Conservation (phyloP, 2,888 invertebrate genomes). For the Acronicta alni region DNA sequence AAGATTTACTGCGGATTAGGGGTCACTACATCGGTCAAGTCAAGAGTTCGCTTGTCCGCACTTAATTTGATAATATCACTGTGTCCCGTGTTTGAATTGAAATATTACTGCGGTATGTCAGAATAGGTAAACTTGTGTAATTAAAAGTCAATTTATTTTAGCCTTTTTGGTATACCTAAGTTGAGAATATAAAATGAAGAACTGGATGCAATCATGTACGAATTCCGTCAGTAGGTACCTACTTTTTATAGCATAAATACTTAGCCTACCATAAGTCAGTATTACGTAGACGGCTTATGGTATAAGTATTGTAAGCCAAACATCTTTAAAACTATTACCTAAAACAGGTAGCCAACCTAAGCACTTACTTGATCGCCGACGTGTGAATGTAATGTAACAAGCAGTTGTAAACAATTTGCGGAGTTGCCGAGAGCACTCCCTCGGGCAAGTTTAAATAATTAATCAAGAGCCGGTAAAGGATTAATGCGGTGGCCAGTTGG, state of each 20-base stretch:
- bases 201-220: no score
- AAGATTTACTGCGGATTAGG: constrained; percentile 88
- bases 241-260: no score
- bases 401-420: constrained; percentile 80
- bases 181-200: no score
- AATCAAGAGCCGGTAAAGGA: constrained; percentile 88
- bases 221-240: no score
- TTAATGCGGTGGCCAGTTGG: constrained; percentile 88
- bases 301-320: no score
- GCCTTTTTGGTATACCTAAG: no score
- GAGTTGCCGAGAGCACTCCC: constrained; percentile 69
- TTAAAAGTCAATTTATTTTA: not conserved
- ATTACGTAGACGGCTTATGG: no score
- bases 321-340: not conserved
- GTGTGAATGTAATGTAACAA: constrained; percentile 57
- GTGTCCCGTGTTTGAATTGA: constrained; percentile 67
- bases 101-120: constrained; percentile 56
- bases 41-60: constrained; percentile 81
- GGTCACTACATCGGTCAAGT: constrained; percentile 87
- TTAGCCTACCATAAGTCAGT: no score
- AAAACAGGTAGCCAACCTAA: constrained; percentile 38
- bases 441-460: constrained; percentile 86
- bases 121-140: not conserved
- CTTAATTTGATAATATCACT: constrained; percentile 80
- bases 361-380: constrained; percentile 31